These are phyloP conservation scores for Oryctes rhinoceros DNA, from an alignment of 1,140 invertebrate species.

Conservation along the genomic window DNA sequence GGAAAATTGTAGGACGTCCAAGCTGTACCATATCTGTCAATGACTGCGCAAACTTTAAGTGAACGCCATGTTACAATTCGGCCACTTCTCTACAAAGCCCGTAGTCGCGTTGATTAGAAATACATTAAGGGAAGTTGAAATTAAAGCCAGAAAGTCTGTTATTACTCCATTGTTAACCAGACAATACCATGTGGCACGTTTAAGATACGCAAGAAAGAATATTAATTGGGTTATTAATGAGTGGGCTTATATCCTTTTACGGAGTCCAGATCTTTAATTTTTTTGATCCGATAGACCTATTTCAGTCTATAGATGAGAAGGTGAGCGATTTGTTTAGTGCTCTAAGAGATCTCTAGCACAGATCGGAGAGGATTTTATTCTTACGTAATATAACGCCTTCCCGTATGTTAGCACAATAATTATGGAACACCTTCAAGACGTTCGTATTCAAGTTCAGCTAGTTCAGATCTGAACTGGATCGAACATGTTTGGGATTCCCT, in stretches of 20 bases:
- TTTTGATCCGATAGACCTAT: background rate
- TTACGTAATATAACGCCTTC: too few species aligned
- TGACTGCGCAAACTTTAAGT: too few species aligned
- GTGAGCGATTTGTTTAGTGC: slow-evolving; percentile 46
- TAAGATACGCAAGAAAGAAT: slow-evolving; percentile 39
- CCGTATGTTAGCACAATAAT: too few species aligned
- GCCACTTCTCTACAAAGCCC: too few species aligned
- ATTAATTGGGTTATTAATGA: background rate
- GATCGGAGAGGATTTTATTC: too few species aligned
- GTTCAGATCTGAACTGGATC: too few species aligned
- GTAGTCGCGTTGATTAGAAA: background rate
- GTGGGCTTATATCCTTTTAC: slow-evolving; percentile 10
- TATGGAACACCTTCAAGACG: too few species aligned
- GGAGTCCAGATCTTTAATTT: background rate
- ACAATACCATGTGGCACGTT: background rate
- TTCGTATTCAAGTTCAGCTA: too few species aligned
- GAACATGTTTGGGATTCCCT: too few species aligned
- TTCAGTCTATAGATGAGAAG: slow-evolving; percentile 39
- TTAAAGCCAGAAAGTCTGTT: background rate
- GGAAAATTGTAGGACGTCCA: too few species aligned
- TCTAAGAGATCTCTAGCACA: slow-evolving; percentile 38
- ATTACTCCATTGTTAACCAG: slow-evolving; percentile 30
- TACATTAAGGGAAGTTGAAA: background rate
- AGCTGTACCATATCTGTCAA: too few species aligned
- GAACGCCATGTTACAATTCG: too few species aligned